These are phyloP conservation scores for Palythoa grandiflora DNA, from an alignment of 92 coral and sea anemone genomes.

Conservation along the genomic window DNA sequence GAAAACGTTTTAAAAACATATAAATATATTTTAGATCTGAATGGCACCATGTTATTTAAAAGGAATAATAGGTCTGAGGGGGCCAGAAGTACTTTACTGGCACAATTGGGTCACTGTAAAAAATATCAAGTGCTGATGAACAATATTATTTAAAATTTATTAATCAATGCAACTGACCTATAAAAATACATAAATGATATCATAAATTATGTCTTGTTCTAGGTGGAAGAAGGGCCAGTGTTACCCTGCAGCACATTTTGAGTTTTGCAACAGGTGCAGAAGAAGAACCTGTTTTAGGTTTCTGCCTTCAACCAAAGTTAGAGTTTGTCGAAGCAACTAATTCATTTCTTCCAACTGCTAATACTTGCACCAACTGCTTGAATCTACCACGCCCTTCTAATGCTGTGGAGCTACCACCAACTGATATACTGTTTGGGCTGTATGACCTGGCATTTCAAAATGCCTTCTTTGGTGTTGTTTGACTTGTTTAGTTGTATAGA, in stretches of 20 bases:
- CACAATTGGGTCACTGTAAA: slow-evolving; percentile 1
- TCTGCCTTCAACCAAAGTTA: no score
- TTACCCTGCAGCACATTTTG: no score
- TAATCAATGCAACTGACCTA: no score
- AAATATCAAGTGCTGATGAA: no score
- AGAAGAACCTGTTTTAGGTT: no score
- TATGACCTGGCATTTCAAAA: slow-evolving; percentile 44
- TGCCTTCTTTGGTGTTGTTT: neutral
- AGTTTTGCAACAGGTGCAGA: no score
- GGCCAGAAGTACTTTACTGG: slow-evolving; percentile 5
- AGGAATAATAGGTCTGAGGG: neutral
- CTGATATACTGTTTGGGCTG: slow-evolving; percentile 47
- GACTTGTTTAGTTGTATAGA: neutral
- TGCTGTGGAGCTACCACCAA: slow-evolving; percentile 55
- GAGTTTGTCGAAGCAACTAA: neutral
- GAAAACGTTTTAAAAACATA: neutral
- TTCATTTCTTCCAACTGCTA: slow-evolving; percentile 70
- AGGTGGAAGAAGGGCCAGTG: no score
- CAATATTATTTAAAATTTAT: no score
- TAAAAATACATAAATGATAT: no score
- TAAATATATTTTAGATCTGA: neutral
- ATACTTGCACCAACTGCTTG: slow-evolving; percentile 69
- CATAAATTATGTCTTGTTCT: no score
- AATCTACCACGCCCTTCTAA: slow-evolving; percentile 46
- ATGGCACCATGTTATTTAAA: neutral